Evolutionary conservation across 1,140 invertebrate genomes (phyloP), one percentile per base, ranked within the genome.

Genomic region (Chrysomallon squamiferum): DNA sequence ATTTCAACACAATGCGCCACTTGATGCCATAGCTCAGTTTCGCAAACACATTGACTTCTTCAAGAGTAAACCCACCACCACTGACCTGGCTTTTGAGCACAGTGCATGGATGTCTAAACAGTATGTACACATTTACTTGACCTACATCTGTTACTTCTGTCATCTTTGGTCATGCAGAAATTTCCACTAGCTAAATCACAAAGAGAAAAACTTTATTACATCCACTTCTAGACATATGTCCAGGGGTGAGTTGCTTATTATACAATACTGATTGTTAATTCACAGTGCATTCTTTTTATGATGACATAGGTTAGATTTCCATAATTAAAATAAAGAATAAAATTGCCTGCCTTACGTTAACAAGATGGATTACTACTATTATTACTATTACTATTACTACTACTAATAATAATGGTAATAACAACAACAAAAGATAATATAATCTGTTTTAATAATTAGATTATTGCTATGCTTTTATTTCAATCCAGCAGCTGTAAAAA

Each of bases 51-150:
- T 95, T 68, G 94, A 98, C 71, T 91, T 90, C 74, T 98, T 96
- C 83, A 93, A 92, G 80, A 88, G 87, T 30, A 89, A 90, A 80
- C 89, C 90, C 61, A 88, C 88, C 68, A 81, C 94, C 22, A 89
- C 90, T 65, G 93, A 97, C 68, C 86, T 98, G 32, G 87, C 92
- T 3, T 87, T 98, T 88, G 96, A 99, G 83, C 95, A 98, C 85
- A 90, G 94, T 87, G 94, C 94, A 4, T 99, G 96, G 96, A 90
- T 99, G 82, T 92, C 95, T n/a, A 93, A 93, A 88, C 96, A 98
- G 89, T 97, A 88, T 88, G 88, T 86, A 47, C 20, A 29, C 3
- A n/a, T n/a, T n/a, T n/a, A n/a, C n/a, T n/a, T n/a, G n/a, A n/a
- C n/a, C n/a, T n/a, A 58, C 7, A 11, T 15, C 20, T 58, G 56